Evolutionary conservation across 2,797 vertebrate genomes (phyloP).

Genomic region (Xiphorhynchus erythropygius): DNA sequence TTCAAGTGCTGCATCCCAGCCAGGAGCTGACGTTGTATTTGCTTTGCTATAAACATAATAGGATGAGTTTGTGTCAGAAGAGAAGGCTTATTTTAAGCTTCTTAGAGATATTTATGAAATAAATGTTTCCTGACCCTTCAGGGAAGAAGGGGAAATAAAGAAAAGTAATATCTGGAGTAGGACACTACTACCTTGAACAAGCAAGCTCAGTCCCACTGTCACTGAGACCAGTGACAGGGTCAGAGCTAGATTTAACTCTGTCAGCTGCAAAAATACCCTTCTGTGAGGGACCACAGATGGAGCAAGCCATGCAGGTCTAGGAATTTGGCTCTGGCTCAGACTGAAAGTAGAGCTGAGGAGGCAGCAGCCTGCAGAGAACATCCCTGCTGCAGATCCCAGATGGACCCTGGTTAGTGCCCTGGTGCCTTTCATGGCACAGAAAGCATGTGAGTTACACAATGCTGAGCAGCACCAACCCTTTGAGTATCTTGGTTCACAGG

Average conservation of each 20-base stretch:
- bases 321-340: not conserved
- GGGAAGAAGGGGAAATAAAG: constrained; percentile 8
- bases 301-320: not conserved
- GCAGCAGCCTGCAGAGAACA: not conserved
- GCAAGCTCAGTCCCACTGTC: not conserved
- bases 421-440: not conserved
- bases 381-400: not conserved
- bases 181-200: constrained; percentile 27
- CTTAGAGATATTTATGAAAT: constrained; percentile 69
- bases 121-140: constrained; percentile 50
- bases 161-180: constrained; percentile 17
- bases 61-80: constrained; percentile 38
- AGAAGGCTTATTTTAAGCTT: constrained; percentile 73
- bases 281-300: not conserved
- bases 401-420: not conserved
- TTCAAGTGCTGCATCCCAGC: constrained; percentile 22
- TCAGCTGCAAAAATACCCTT: not conserved
- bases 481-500: not conserved
- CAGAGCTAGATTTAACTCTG: not conserved
- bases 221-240: not conserved
- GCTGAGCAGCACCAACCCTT: not conserved
- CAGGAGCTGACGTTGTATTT: constrained; percentile 23
- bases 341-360: not conserved
- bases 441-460: not conserved
- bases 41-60: constrained; percentile 56